Evolutionary conservation across 2,113 vertebrate genomes (phyloP), one percentile per base, ranked within the genome.

Genomic region (Urocynchramus pylzowi): DNA sequence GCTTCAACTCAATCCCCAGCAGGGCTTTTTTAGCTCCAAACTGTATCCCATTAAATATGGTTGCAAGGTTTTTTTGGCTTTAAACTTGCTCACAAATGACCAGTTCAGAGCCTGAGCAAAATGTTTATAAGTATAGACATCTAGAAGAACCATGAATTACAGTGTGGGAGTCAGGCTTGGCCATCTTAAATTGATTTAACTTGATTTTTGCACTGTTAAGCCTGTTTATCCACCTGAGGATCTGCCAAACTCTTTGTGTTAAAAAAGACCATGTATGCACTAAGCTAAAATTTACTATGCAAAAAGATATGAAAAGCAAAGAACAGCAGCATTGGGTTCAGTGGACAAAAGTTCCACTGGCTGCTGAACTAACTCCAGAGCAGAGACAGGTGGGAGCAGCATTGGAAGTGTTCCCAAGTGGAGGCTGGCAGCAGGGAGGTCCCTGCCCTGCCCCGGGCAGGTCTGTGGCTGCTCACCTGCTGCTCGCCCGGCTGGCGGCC

Each of bases 381-480:
- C 26, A 79, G 41, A 35, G 24, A 7, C 2, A 2, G 11, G 37
- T 1, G 0, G 31, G 8, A 86, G 30, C 16, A 37, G 7, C 20
- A 13, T 0, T 0, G 0, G 1, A 50, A 37, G 7, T 8, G 26
- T 1, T 71, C 50, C 60, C 37, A 31, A 5, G 54, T 0, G 2
- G 13, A 49, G 33, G 35, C 10, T 10, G 71, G 10, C 3, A 35
- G 57, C 2, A 0, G 35, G 0, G 3, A 73, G 53, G 42, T 65
- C n/a, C 2, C 20, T 17, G 67, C 2, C 57, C 60, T 44, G 39
- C 53, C 59, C 24, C 1, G 6, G 37, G 20, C 73, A 15, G 27
- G 10, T 61, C 64, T 19, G 60, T 9, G n/a, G 8, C 28, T 11
- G 41, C 22, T 61, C n/a, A 0, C 21, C 11, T 3, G 9, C 45